Base-by-base conservation (phyloP, 2,888 invertebrate genomes). In the Lochmaea crataegi region DNA sequence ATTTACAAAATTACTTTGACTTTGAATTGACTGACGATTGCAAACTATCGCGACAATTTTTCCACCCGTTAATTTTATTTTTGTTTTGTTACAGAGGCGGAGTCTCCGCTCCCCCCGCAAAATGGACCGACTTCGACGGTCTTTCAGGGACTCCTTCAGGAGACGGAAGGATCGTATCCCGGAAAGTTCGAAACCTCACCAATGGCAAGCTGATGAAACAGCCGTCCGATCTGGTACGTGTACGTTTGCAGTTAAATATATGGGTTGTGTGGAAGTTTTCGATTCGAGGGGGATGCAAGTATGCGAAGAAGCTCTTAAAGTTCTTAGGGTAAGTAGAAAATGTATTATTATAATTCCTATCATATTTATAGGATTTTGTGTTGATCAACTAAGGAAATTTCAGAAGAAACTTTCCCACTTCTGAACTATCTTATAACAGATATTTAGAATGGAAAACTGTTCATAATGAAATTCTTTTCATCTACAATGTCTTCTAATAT, bases 261-360 rank as follows among this genome's bases (percentile, higher is more conserved):
- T 99, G 84, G 99, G 99, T 78, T 98, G 98, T 87, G 97, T 99
- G 64, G 99, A 99, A 89, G 99, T 99, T 53, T 99, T 97, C 88
- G 99, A 99, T 89, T 98, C 98, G 10, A 91, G 99, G 84, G 99
- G 99, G 65, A 99, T 99, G 98, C 97, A 98, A 88, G 97, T 99
- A 75, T 99, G 99, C 89, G 99, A 99, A 87, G 98, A 98, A 87
- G 99, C 99, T 66, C 91, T 99, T 76, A 99, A 98, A 90, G 96
- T 97, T 79, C 91, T 99, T 77, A 92, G 97, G 90, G 97, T 97
- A 87, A 77, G 81, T 73, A 67, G n/a, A 16, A 51, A 51, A n/a
- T 51, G 14, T 51, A 51, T 12, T 51, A 56, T 53, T 10, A 42
- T 42, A 12, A 12, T 12, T 45, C 45, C 45, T 14, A 45, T 45